phyloP scores from a whole-genome alignment of 2,888 invertebrate species.

The Drosophila siamana region DNA sequence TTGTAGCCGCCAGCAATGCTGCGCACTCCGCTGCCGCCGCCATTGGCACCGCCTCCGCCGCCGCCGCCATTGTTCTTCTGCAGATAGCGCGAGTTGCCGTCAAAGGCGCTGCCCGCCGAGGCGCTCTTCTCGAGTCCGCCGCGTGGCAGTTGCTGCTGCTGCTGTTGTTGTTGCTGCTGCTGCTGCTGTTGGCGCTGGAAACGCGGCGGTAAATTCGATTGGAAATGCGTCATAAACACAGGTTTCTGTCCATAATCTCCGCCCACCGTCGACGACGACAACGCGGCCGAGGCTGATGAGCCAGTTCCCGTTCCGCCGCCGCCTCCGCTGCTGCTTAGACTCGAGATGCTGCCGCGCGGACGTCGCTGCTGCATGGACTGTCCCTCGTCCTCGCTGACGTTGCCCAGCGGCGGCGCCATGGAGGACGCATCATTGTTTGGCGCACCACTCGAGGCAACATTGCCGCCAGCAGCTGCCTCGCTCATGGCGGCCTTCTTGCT shows the following conservation, averaged over 20 bases:
- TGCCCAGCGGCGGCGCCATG: slow-evolving; percentile 37
- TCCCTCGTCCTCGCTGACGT: slow-evolving; percentile 63
- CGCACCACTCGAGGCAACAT: slow-evolving; percentile 22
- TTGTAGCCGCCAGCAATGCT: slow-evolving; percentile 60
- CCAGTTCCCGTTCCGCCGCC: slow-evolving; percentile 19
- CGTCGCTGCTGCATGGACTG: slow-evolving; percentile 50
- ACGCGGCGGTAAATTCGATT: slow-evolving; percentile 93
- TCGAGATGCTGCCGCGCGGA: slow-evolving; percentile 67
- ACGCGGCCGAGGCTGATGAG: slow-evolving; percentile 19
- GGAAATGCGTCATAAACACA: slow-evolving; percentile 90
- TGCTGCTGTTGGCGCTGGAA: slow-evolving; percentile 91
- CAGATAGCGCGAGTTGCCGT: slow-evolving; percentile 69
- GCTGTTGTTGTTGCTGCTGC: slow-evolving; percentile 70
- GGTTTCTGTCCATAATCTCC: slow-evolving; percentile 72
- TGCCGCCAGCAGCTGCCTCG: slow-evolving; percentile 7
- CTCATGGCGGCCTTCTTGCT: slow-evolving; percentile 86
- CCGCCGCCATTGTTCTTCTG: slow-evolving; percentile 64
- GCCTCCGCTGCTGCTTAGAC: slow-evolving; percentile 56
- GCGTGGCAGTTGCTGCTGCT: slow-evolving; percentile 81
- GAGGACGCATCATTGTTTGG: slow-evolving; percentile 19
- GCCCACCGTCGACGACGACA: slow-evolving; percentile 55
- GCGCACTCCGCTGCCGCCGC: slow-evolving; percentile 54
- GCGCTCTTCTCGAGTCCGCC: slow-evolving; percentile 75
- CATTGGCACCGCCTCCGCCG: slow-evolving; percentile 29
- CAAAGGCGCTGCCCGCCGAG: slow-evolving; percentile 76